Conservation (phyloP, 2,113 vertebrate species). For the Cheirogaleus medius region DNA sequence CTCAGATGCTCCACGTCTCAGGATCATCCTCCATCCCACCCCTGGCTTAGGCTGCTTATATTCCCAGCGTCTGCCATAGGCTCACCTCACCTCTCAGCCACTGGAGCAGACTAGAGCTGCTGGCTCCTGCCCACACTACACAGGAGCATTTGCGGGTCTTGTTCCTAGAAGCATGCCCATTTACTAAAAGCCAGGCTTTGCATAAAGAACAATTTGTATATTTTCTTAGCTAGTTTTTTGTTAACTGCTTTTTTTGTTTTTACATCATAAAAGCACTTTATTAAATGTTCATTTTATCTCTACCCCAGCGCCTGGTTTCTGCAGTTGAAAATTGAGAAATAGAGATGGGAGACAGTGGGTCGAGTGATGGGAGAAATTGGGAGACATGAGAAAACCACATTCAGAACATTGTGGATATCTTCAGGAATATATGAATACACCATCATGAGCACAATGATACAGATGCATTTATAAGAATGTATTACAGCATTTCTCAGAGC, state of each 20-base stretch:
- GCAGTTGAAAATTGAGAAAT: not conserved
- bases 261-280: not conserved
- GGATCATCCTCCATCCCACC: not conserved
- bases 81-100: not conserved
- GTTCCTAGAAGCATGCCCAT: not conserved
- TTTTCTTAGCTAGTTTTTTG: not conserved
- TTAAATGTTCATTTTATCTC: not conserved
- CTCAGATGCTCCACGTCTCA: not conserved
- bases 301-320: not conserved
- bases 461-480: not conserved
- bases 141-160: not conserved
- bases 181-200: not conserved
- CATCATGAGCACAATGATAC: not conserved
- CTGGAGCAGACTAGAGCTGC: not conserved
- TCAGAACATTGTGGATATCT: not conserved
- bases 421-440: not conserved
- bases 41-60: not conserved
- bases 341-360: not conserved
- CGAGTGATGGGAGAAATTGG: not conserved
- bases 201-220: not conserved
- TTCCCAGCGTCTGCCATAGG: not conserved
- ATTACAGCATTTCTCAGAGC: not conserved
- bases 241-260: not conserved
- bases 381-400: not conserved
- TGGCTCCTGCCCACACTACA: rapidly evolving